Evolutionary conservation across 2,888 invertebrate species (phyloP).

Genomic region (Aspidapion aeneum): DNA sequence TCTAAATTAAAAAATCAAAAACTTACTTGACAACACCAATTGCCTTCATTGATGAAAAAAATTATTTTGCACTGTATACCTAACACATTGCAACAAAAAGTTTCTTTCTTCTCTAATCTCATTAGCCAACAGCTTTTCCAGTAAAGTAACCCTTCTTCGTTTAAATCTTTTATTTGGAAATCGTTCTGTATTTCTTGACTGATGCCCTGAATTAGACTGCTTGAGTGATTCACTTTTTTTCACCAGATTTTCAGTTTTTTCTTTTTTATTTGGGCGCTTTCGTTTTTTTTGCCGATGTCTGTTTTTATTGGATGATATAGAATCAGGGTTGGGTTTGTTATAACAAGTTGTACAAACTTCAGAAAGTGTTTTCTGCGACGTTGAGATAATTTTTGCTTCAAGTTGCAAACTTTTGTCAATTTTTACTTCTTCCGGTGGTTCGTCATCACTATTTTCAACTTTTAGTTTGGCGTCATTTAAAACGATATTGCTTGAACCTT

Average conservation of each 20-base stretch:
- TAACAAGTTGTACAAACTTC: background rate
- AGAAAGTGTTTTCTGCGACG: background rate
- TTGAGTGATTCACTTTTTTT: constrained; percentile 9
- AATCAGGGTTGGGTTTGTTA: background rate
- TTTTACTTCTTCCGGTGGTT: constrained; percentile 52
- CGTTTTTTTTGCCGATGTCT: constrained; percentile 19
- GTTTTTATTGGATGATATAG: background rate
- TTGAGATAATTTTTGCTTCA: background rate
- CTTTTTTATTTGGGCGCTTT: constrained; percentile 12
- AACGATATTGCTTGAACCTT: background rate
- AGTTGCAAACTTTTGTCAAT: constrained; percentile 36
- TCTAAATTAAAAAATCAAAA: too few species aligned
- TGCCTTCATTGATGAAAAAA: constrained; percentile 54
- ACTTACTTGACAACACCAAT: too few species aligned
- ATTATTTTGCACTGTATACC: constrained; percentile 71
- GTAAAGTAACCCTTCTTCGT: constrained; percentile 53
- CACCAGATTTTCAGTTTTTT: constrained; percentile 16
- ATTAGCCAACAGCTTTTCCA: constrained; percentile 67
- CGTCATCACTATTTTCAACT: constrained; percentile 42
- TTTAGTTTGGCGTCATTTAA: background rate
- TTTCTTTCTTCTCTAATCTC: constrained; percentile 87
- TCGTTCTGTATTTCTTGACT: constrained; percentile 7
- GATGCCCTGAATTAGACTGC: background rate
- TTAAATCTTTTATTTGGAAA: constrained; percentile 34
- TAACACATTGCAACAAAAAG: constrained; percentile 80